Percentiles rank a stretch among this genome's conserved stretches.
Conservation (phyloP, 2,888 invertebrate species). For the Alviniconcha strummeri region DNA sequence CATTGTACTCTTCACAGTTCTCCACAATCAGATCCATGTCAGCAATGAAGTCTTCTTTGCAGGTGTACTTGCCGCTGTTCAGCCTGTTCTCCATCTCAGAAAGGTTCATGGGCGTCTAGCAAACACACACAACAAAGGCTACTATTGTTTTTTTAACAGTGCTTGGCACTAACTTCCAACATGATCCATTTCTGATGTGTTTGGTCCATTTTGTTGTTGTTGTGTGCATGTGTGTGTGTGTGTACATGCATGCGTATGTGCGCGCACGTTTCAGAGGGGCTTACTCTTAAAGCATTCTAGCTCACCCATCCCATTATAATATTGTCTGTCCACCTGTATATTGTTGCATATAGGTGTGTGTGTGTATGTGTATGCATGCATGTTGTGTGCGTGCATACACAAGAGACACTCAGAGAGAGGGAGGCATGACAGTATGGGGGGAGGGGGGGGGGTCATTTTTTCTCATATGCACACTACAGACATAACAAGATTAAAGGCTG, state of each 20-base stretch:
- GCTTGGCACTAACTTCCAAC: no score
- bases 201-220: neutral
- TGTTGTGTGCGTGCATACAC: no score
- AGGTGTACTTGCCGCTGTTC: constrained; percentile 54
- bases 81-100: constrained; percentile 65
- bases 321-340: neutral
- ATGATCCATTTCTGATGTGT: no score
- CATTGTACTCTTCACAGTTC: constrained; percentile 94
- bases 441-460: no score
- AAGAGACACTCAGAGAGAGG: no score
- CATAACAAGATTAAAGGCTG: no score
- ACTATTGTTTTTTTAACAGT: no score
- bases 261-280: neutral
- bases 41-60: constrained; percentile 58
- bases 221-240: neutral
- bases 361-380: neutral
- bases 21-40: constrained; percentile 95
- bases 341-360: neutral
- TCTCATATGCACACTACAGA: no score
- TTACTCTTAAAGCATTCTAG: no score
- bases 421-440: no score
- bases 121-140: neutral
- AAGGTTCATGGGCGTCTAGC: constrained; percentile 74
- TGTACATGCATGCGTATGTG: no score
- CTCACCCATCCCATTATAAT: no score